These are phyloP conservation scores for Anhinga rufa DNA, from an alignment of 2,113 vertebrate genomes.

Conservation along the genomic window DNA sequence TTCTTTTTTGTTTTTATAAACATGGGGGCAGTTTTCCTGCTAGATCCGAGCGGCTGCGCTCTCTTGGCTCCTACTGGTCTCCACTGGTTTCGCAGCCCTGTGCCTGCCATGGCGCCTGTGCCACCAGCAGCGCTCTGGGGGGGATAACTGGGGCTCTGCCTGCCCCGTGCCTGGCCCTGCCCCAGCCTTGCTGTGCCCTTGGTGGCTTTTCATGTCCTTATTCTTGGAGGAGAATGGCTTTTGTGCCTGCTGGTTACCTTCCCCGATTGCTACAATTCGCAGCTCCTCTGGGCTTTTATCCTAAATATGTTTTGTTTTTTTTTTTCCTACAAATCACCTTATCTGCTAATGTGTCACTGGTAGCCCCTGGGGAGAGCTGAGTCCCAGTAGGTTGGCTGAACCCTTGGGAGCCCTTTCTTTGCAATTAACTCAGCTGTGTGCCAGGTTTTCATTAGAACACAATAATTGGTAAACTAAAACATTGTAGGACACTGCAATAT, in stretches of 20 bases:
- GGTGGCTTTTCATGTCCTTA: accelerated
- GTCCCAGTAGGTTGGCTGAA: neutral
- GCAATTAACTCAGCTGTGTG: neutral
- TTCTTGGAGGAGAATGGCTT: neutral
- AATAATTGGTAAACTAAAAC: neutral
- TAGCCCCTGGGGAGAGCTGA: accelerated
- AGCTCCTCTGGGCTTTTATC: neutral
- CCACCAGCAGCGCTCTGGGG: accelerated
- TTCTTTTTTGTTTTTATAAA: neutral
- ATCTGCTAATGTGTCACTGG: neutral
- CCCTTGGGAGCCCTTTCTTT: neutral
- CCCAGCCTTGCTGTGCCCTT: accelerated
- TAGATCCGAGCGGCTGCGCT: accelerated
- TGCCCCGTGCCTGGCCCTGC: accelerated
- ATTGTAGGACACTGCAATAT: neutral
- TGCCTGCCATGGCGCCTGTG: accelerated
- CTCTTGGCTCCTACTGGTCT: accelerated
- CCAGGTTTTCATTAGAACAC: neutral
- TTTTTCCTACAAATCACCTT: neutral
- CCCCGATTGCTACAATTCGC: accelerated
- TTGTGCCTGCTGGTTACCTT: neutral
- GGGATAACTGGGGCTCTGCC: no score
- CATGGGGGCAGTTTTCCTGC: accelerated
- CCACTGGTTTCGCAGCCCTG: accelerated
- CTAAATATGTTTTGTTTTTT: accelerated